A percentile compares a stretch with the other conserved stretches of the same genome.
Evolutionary conservation across 2,888 invertebrate species (phyloP).

Genomic region (Tenthredo distinguenda): DNA sequence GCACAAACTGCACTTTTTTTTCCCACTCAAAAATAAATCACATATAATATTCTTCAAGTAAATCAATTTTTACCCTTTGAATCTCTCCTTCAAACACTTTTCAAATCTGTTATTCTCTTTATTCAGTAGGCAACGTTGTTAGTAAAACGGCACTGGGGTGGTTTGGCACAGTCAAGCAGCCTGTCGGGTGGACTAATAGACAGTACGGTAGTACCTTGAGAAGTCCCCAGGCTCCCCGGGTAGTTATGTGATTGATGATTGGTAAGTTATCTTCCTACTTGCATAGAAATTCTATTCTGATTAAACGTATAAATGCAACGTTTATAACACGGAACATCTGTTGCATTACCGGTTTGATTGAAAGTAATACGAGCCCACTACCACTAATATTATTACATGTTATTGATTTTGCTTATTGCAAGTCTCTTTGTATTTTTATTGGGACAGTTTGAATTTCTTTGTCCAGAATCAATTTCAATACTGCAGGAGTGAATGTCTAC

Average conservation of each 20-base stretch:
- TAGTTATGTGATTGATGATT: conserved; percentile 78
- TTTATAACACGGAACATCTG: not conserved
- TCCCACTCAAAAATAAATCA: not conserved
- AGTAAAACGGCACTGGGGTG: conserved; percentile 68
- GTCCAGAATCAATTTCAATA: not conserved
- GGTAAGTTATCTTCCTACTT: conserved; percentile 66
- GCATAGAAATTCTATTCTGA: not conserved
- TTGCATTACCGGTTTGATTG: not conserved
- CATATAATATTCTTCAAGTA: not conserved
- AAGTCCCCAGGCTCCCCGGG: conserved; percentile 74
- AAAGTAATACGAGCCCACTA: not conserved
- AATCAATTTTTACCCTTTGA: not conserved
- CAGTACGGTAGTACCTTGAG: conserved; percentile 71
- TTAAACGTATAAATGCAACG: not conserved
- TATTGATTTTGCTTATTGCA: not conserved
- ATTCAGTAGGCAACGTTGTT: conserved; percentile 70
- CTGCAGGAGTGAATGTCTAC: not conserved
- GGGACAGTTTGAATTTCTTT: not conserved
- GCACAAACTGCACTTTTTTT: not conserved
- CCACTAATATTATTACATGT: not conserved
- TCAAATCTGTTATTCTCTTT: not conserved
- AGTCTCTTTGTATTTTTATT: not conserved
- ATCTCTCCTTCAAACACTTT: not conserved
- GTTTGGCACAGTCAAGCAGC: conserved; percentile 70
- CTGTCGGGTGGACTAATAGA: conserved; percentile 63